These are phyloP conservation scores for Parthenolecanium corni DNA, from an alignment of 2,888 invertebrate genomes.

Conservation along the genomic window DNA sequence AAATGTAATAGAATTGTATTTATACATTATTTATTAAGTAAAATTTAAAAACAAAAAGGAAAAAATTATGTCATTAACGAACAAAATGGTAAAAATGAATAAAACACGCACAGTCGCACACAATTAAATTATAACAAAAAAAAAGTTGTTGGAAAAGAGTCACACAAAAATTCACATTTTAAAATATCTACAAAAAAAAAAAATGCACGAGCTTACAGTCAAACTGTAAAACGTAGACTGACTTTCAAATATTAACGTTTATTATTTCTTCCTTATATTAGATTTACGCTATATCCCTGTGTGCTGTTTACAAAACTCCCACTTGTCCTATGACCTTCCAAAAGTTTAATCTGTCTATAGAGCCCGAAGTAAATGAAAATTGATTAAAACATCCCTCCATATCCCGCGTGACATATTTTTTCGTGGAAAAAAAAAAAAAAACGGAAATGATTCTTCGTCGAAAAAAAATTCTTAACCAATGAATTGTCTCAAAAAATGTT, in stretches of 20 bases:
- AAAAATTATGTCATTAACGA: background rate
- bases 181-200: background rate
- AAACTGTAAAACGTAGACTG: slow-evolving; percentile 20
- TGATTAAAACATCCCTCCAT: slow-evolving; percentile 6
- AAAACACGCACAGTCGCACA: background rate
- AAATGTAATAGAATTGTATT: background rate
- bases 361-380: slow-evolving; percentile 22
- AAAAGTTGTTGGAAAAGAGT: background rate
- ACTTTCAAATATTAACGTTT: slow-evolving; percentile 25
- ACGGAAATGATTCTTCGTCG: no score
- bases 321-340: slow-evolving; percentile 26
- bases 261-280: slow-evolving; percentile 27
- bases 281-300: slow-evolving; percentile 17
- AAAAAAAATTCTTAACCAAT: no score
- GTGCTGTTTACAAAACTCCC: slow-evolving; percentile 24
- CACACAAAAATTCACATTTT: slow-evolving; percentile 21
- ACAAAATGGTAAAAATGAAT: background rate
- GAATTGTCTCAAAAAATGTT: no score
- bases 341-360: slow-evolving; percentile 19
- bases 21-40: background rate
- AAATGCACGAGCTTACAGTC: background rate
- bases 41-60: no score
- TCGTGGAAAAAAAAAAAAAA: no score
- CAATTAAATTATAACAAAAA: background rate
- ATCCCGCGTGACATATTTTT: no score